phyloP scores from a whole-genome alignment of 2,797 vertebrate species.

The Pseudomugil tenellus region DNA sequence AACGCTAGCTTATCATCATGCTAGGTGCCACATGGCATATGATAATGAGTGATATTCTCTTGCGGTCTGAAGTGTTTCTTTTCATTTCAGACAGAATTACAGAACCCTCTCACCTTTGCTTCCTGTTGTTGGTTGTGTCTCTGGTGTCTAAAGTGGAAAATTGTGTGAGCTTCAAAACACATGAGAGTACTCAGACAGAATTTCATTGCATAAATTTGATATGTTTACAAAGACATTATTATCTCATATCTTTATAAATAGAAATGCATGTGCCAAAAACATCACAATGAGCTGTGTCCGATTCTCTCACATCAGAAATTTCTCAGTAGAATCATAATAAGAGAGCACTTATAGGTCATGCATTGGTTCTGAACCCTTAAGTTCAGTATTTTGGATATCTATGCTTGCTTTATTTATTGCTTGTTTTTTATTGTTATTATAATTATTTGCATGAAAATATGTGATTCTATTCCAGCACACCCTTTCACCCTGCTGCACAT shows the following conservation, averaged over 20 bases:
- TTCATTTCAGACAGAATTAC: constrained; percentile 4
- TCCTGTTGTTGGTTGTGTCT: constrained; percentile 5
- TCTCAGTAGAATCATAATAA: constrained; percentile 12
- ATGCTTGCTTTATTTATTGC: neutral
- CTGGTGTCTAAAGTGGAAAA: no score
- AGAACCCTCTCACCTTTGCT: constrained; percentile 11
- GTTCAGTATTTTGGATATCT: neutral
- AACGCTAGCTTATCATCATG: neutral
- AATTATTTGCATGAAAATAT: neutral
- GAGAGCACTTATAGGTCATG: constrained; percentile 3
- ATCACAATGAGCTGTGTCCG: constrained; percentile 3
- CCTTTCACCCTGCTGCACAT: neutral
- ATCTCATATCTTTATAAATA: constrained; percentile 24
- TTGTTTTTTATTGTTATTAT: no score
- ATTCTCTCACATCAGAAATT: constrained; percentile 4
- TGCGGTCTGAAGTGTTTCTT: constrained; percentile 15
- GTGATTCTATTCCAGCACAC: neutral
- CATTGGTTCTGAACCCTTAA: constrained; percentile 11
- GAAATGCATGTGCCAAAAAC: constrained; percentile 6
- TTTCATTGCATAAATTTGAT: neutral
- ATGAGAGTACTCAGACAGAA: neutral
- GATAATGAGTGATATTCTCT: neutral
- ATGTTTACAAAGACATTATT: constrained; percentile 4
- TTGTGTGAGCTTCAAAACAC: constrained; percentile 17
- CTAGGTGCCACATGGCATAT: neutral